Conservation (phyloP, 1,140 invertebrate species). For the Medauroidea extradentata region DNA sequence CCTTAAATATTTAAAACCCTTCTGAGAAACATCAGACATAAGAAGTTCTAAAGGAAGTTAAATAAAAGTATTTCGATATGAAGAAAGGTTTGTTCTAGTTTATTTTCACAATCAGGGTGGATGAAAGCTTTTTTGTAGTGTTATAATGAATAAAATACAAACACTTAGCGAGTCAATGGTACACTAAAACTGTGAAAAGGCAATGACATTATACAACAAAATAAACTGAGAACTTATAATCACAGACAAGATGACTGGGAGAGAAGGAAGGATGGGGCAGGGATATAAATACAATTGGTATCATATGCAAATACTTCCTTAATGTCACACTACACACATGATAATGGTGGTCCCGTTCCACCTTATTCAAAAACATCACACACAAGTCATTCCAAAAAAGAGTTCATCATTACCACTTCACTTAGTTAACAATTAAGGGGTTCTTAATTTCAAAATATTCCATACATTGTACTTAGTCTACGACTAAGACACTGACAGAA, state of each 20-base stretch:
- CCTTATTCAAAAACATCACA: background rate
- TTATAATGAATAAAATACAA: conserved; percentile 14
- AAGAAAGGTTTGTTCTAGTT: conserved; percentile 5
- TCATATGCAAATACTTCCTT: conserved; percentile 3
- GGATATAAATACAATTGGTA: background rate
- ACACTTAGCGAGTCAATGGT: conserved; percentile 11
- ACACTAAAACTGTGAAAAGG: conserved; percentile 12
- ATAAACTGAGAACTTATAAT: conserved; percentile 7
- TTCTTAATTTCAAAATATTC: too few species aligned
- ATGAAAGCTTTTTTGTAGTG: conserved; percentile 4
- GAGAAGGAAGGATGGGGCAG: background rate
- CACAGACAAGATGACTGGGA: conserved; percentile 9
- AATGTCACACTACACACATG: conserved; percentile 8
- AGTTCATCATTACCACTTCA: background rate
- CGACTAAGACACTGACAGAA: too few species aligned
- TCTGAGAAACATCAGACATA: too few species aligned
- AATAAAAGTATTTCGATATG: background rate
- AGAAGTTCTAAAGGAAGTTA: too few species aligned
- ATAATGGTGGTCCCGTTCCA: conserved; percentile 11
- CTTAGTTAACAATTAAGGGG: too few species aligned
- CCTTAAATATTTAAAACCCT: too few species aligned
- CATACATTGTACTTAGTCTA: too few species aligned
- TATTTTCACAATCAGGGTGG: conserved; percentile 12
- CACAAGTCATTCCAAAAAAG: background rate
- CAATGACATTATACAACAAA: conserved; percentile 4